Percentiles rank a stretch among this genome's conserved stretches.
Conservation (phyloP, 2,797 vertebrate species). For the Kryptopterus vitreolus region DNA sequence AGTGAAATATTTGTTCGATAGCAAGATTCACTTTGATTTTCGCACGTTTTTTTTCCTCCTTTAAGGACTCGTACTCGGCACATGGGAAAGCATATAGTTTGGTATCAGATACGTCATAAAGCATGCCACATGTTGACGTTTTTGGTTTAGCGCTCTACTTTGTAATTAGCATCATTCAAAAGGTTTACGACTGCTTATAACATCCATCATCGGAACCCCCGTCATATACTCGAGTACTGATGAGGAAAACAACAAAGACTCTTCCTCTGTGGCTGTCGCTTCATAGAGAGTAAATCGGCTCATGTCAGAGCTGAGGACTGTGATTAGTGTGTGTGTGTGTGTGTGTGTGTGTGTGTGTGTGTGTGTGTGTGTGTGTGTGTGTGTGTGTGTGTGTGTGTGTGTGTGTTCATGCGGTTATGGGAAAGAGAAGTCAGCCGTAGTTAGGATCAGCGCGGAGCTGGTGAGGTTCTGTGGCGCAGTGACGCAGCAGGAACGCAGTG, state of each 20-base stretch:
- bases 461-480: slow-evolving; percentile 11
- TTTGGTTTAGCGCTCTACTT: background rate
- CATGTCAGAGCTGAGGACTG: slow-evolving; percentile 30
- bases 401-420: background rate
- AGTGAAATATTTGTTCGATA: background rate
- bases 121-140: background rate
- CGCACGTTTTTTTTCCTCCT: too few relatives aligned
- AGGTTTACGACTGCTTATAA: too few relatives aligned
- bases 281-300: slow-evolving; percentile 11
- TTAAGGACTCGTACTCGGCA: too few relatives aligned
- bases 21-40: background rate
- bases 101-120: background rate
- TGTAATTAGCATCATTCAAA: too few relatives aligned
- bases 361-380: too few relatives aligned
- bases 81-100: background rate
- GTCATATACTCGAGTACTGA: background rate
- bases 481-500: slow-evolving; percentile 14
- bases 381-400: slow-evolving; percentile 11
- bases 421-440: slow-evolving; percentile 27
- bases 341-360: too few relatives aligned
- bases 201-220: background rate
- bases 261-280: background rate
- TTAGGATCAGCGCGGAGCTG: slow-evolving; percentile 37
- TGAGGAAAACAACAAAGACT: background rate
- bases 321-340: background rate